phyloP scores from a whole-genome alignment of 1,140 invertebrate species.

The Ceratoteleas bidentatus region DNA sequence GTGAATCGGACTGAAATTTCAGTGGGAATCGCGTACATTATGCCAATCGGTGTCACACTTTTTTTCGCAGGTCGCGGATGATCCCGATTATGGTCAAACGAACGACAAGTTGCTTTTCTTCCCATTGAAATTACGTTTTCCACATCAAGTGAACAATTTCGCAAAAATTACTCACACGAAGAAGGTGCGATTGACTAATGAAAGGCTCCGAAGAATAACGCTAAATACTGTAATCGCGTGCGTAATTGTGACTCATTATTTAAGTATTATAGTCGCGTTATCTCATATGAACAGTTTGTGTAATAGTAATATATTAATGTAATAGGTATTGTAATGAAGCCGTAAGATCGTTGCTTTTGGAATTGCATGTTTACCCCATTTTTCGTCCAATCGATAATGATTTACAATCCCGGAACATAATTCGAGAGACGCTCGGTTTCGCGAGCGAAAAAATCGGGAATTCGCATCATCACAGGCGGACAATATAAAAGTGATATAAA shows the following conservation, averaged over 20 bases:
- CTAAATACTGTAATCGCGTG: constrained; percentile 25
- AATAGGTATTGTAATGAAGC: constrained; percentile 14
- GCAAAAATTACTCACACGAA: too few relatives aligned
- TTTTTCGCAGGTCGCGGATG: constrained; percentile 32
- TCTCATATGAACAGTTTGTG: background rate
- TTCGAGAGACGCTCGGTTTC: background rate
- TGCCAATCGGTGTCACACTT: constrained; percentile 12
- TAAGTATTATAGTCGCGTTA: constrained; percentile 4
- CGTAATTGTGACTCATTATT: constrained; percentile 24
- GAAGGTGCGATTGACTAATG: too few relatives aligned
- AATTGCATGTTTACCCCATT: background rate
- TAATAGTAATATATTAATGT: constrained; percentile 25
- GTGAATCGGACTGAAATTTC: constrained; percentile 25
- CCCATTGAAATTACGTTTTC: too few relatives aligned
- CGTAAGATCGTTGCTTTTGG: background rate
- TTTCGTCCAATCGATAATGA: background rate
- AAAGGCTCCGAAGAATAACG: background rate
- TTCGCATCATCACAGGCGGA: too few relatives aligned
- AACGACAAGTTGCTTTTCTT: background rate
- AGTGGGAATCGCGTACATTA: constrained; percentile 42
- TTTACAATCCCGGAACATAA: background rate
- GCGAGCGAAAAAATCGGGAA: too few relatives aligned
- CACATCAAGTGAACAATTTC: too few relatives aligned
- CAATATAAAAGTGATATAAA: constrained; percentile 24
- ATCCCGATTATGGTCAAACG: constrained; percentile 13